A percentile compares a stretch with the other conserved stretches of the same genome.
Evolutionary conservation across 2,888 invertebrate genomes (phyloP).

Genomic region (Aromia moschata): DNA sequence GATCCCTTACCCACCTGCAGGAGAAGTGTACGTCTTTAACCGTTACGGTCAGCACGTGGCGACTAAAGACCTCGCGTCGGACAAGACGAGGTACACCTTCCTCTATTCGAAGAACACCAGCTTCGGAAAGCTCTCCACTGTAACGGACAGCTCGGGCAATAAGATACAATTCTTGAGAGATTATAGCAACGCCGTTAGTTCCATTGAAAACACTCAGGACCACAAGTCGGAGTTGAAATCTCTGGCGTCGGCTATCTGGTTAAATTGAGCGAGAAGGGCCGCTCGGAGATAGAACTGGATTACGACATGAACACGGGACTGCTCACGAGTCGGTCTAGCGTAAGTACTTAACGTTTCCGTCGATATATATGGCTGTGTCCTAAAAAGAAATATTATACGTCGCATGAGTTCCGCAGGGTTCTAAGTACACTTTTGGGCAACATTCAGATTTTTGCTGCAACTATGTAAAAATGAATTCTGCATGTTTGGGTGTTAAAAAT

Average conservation of each 20-base stretch:
- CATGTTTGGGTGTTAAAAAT: too few relatives aligned
- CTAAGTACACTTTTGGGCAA: too few relatives aligned
- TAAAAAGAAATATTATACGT: not conserved
- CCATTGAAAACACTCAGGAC: slow-evolving; percentile 93
- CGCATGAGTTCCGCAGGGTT: too few relatives aligned
- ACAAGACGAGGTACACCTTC: slow-evolving; percentile 93
- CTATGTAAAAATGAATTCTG: too few relatives aligned
- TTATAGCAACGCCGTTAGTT: slow-evolving; percentile 91
- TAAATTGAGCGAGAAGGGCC: slow-evolving; percentile 87
- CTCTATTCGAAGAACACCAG: slow-evolving; percentile 96
- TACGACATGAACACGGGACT: slow-evolving; percentile 91
- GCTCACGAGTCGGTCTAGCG: slow-evolving; percentile 83
- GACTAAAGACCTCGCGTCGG: slow-evolving; percentile 94
- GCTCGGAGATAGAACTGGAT: slow-evolving; percentile 87
- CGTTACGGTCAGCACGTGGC: slow-evolving; percentile 93
- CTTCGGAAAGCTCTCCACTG: slow-evolving; percentile 91
- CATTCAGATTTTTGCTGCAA: too few relatives aligned
- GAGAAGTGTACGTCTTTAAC: slow-evolving; percentile 77
- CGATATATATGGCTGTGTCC: not conserved
- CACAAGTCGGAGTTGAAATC: slow-evolving; percentile 91
- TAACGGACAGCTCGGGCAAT: slow-evolving; percentile 93
- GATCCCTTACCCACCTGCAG: slow-evolving; percentile 91
- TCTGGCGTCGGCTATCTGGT: slow-evolving; percentile 92
- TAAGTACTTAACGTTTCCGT: slow-evolving; percentile 59
- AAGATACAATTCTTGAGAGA: slow-evolving; percentile 91